Evolutionary conservation across 2,113 vertebrate genomes (phyloP), one percentile per base, ranked within the genome.

Genomic region (Xiphophorus hellerii): DNA sequence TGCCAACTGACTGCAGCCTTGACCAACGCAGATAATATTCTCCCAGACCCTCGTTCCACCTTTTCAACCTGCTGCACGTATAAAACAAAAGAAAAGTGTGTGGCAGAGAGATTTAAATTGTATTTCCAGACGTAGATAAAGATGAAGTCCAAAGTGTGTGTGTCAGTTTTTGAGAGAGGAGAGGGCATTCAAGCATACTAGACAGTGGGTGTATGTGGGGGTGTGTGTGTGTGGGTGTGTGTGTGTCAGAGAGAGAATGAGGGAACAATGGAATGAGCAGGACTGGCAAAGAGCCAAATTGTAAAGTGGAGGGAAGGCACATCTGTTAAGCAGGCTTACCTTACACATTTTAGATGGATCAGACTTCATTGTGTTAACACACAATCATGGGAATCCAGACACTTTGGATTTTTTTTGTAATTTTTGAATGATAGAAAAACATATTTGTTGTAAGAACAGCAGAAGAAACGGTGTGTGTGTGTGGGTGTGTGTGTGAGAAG

Each of bases 21-120:
- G 73, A 82, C 72, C 76, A 37, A 72, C 31, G 82, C 75, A 58
- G 82, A 83, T 77, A 74, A 80, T 74, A 74, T 44, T 73, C 68
- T 62, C 62, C 28, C 64, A 82, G 69, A 82, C 31, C 20, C 51
- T 66, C 1, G 71, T 80, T 73, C 62, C 64, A 54, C 20, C 67
- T 33, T 71, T 81, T 79, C 29, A 65, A 80, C 80, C 67, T 17
- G 11, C 67, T 31, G 31, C 8, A 27, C 25, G 10, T 39, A 51
- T 39, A 4, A 14, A 5, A 35, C 2, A 4, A 11, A 37, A 11
- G 2, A 37, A 37, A 11, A 30, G 67, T 48, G 77, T 67, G 15
- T 48, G 60, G 62, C 37, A 72, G 64, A 27, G 13, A 62, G 80
- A 37, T 22, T 74, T 31, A 62, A 62, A 54, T 27, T 29, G 35